A percentile compares a stretch with the other conserved stretches of the same genome.
Evolutionary conservation across 2,113 vertebrate species (phyloP).

Genomic region (Apodemus speciosus): DNA sequence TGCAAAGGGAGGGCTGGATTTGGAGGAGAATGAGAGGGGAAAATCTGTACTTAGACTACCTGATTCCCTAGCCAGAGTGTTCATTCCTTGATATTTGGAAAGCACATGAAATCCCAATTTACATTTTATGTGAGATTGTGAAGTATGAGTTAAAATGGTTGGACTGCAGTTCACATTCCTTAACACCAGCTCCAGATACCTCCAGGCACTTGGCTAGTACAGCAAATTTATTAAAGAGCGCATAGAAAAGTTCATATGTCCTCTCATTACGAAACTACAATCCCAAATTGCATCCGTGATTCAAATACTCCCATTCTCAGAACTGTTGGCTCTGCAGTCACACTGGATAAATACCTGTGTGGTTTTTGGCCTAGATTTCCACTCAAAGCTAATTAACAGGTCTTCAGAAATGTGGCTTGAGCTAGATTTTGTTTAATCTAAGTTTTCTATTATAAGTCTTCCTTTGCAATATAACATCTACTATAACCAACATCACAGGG

Average conservation of each 20-base stretch:
- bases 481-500: conserved; percentile 63
- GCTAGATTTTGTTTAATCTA: conserved; percentile 74
- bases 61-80: neutral
- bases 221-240: conserved; percentile 83
- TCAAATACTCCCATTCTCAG: conserved; percentile 82
- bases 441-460: conserved; percentile 73
- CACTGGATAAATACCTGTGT: conserved; percentile 83
- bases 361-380: conserved; percentile 77
- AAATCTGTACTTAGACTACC: neutral
- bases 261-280: conserved; percentile 79
- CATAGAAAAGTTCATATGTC: conserved; percentile 80
- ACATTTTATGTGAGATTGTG: conserved; percentile 58
- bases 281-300: conserved; percentile 82
- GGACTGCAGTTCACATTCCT: conserved; percentile 73
- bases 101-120: conserved; percentile 60
- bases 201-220: conserved; percentile 73
- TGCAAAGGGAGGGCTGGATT: neutral
- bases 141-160: conserved; percentile 72
- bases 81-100: neutral
- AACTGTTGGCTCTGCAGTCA: conserved; percentile 80
- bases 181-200: conserved; percentile 66
- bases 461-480: conserved; percentile 66
- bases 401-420: conserved; percentile 76
- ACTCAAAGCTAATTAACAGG: conserved; percentile 82
- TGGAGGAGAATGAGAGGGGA: neutral